phyloP scores from a whole-genome alignment of 1,140 invertebrate genomes.

The Calosoma granatense region DNA sequence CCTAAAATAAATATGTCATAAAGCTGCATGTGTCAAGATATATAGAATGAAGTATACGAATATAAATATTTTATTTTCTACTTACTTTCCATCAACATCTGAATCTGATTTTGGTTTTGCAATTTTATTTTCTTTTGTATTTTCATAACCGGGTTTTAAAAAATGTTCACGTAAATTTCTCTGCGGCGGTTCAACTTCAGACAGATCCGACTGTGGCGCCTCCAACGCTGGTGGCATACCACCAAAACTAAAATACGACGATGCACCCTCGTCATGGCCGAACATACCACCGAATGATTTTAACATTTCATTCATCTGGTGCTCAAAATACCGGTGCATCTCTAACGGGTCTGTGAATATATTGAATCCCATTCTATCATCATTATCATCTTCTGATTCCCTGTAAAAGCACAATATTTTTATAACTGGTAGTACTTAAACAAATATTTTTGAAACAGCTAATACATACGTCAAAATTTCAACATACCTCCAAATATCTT shows the following conservation, averaged over 20 bases:
- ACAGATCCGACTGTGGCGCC: not conserved
- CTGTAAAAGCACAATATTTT: not conserved
- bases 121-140: slow-evolving; percentile 12
- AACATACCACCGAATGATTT: slow-evolving; percentile 30
- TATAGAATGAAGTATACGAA: too few species aligned
- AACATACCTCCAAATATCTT: not conserved
- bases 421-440: not conserved
- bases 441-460: not conserved
- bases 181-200: slow-evolving; percentile 1
- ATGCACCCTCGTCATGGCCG: not conserved
- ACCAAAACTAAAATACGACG: not conserved
- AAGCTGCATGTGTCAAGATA: slow-evolving; percentile 12
- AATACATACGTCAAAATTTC: not conserved
- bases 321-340: slow-evolving; percentile 38
- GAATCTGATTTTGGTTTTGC: slow-evolving; percentile 31
- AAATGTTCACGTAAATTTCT: slow-evolving; percentile 34
- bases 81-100: slow-evolving; percentile 44
- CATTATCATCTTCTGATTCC: not conserved
- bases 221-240: not conserved
- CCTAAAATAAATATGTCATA: slow-evolving; percentile 25
- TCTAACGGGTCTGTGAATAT: slow-evolving; percentile 37
- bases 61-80: slow-evolving; percentile 12
- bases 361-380: slow-evolving; percentile 23
- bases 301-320: slow-evolving; percentile 34
- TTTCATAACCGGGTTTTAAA: slow-evolving; percentile 34